Conservation (phyloP, 2,797 vertebrate genomes). For the Siniperca scherzeri region DNA sequence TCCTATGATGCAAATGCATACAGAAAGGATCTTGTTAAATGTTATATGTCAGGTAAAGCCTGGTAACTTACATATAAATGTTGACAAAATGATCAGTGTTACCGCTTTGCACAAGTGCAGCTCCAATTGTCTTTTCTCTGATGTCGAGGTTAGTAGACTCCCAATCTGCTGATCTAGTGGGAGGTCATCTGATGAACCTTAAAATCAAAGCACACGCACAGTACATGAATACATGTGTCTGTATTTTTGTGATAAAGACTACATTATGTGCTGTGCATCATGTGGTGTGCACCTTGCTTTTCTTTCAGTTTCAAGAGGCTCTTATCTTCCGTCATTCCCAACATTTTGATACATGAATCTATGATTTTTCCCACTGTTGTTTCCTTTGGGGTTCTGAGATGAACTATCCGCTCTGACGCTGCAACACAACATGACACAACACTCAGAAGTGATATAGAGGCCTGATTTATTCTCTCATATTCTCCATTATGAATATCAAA, state of each 20-base stretch:
- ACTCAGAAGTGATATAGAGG: constrained; percentile 6
- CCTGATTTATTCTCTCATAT: background rate
- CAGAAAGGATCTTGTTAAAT: background rate
- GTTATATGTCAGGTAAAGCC: background rate
- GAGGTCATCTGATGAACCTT: constrained; percentile 75
- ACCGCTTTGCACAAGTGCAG: constrained; percentile 83
- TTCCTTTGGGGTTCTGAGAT: constrained; percentile 81
- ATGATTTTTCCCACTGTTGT: constrained; percentile 75
- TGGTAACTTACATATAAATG: background rate
- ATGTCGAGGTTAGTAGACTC: constrained; percentile 63
- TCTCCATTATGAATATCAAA: background rate
- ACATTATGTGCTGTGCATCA: background rate
- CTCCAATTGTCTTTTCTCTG: constrained; percentile 79
- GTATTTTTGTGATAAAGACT: background rate
- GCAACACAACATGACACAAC: constrained; percentile 54
- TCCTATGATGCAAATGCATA: constrained; percentile 59
- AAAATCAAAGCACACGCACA: constrained; percentile 44
- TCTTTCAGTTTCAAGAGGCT: constrained; percentile 76
- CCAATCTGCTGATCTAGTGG: constrained; percentile 79
- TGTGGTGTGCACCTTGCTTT: constrained; percentile 67
- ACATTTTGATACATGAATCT: constrained; percentile 81
- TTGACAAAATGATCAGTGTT: constrained; percentile 3
- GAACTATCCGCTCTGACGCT: constrained; percentile 82
- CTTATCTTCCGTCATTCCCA: constrained; percentile 77
- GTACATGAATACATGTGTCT: background rate